Conservation (phyloP, 1,140 invertebrate genomes). For the Ostrea denselamellosa region DNA sequence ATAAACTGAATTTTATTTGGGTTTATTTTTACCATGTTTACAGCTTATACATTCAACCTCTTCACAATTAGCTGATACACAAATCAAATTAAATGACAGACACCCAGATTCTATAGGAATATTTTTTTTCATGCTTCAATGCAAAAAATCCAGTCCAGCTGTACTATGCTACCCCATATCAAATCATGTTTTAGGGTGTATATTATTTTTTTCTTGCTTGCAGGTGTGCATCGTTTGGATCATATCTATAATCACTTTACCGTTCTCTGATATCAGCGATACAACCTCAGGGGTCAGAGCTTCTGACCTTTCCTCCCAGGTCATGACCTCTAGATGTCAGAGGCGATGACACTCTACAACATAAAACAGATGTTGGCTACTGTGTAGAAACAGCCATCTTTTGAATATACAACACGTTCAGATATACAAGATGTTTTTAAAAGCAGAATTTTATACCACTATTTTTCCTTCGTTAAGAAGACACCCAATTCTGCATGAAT, state of each 20-base stretch:
- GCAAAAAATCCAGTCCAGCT: not conserved
- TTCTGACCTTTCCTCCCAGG: slow-evolving; percentile 30
- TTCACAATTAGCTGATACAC: not conserved
- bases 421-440: not conserved
- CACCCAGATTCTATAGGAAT: not conserved
- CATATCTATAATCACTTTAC: slow-evolving; percentile 25
- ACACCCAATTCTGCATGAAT: not conserved
- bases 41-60: not conserved
- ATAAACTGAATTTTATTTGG: no score
- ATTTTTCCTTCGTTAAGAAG: not conserved
- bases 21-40: no score
- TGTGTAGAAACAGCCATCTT: not conserved
- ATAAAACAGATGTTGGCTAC: slow-evolving; percentile 8
- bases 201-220: not conserved
- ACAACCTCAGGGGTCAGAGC: not conserved
- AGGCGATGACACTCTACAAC: slow-evolving; percentile 4
- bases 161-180: not conserved
- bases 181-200: slow-evolving; percentile 20
- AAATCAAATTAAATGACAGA: not conserved
- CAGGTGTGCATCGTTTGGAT: slow-evolving; percentile 30
- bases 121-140: not conserved
- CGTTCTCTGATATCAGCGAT: not conserved
- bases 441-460: not conserved
- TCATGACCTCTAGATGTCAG: slow-evolving; percentile 16
- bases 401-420: not conserved